Evolutionary conservation across 1,140 invertebrate species (phyloP), one percentile per base, ranked within the genome.

Genomic region (Oncopodura yosiiana): DNA sequence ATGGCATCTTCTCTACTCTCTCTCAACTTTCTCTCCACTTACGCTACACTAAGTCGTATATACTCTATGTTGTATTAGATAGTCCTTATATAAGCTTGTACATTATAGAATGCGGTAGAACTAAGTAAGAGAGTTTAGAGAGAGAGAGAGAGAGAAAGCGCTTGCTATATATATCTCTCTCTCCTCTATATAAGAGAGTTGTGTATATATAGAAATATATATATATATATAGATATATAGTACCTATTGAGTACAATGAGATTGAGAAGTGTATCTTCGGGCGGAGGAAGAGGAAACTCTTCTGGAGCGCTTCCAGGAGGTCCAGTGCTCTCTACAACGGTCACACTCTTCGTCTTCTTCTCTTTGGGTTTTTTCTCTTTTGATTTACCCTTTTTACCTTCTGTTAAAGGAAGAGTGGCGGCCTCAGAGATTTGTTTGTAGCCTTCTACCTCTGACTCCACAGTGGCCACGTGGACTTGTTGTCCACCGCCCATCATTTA

Each of bases 401-500:
- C 62, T 21, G 45, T 51, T 2, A 62, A 8, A 12, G 64, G 62
- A 12, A 65, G 62, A 24, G 62, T 64, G 24, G 59, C 56, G 16
- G 62, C 56, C 41, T 59, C 61, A 19, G 60, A 64, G 38, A 64
- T 61, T 41, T 62, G 52, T 42, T 60, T 60, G 43, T 59, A 59
- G 26, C 56, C 60, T 36, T 60, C 61, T 27, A 58, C 61, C 52
- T 64, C 63, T 27, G 59, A 61, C 69, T 87, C 84, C 57, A 87
- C 84, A 32, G 84, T 87, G 60, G 85, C 82, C 70, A 87, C 82
- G 74, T 86, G 87, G 70, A 87, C 81, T 73, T 87, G 84, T 69
- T 81, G 80, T 66, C 77, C 78, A 65, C 77, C 79, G 61, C 76
- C 75, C 79, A 81, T 81, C 70, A 70, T 71, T 67, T 52, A 24